Conservation (phyloP, 2,797 vertebrate species). For the Epinephelus awoara region DNA sequence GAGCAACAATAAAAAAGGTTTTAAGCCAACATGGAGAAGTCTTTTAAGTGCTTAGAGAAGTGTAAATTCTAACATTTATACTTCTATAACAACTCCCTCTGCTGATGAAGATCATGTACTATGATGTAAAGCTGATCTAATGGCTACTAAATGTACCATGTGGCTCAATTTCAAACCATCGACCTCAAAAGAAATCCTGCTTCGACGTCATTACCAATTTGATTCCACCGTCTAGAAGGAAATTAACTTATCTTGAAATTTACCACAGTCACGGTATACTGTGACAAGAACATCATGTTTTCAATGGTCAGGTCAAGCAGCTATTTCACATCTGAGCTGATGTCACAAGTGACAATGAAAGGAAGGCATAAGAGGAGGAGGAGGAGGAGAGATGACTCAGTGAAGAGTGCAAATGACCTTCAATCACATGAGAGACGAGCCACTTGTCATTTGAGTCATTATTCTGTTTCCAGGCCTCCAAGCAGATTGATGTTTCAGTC, state of each 20-base stretch:
- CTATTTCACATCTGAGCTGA: neutral
- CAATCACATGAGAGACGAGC: conserved; percentile 35
- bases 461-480: conserved; percentile 21
- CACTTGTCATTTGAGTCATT: conserved; percentile 32
- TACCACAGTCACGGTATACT: neutral
- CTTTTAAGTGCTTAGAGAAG: neutral
- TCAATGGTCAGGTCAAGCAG: neutral
- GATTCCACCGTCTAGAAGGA: neutral
- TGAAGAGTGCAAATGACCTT: conserved; percentile 33
- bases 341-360: conserved; percentile 6
- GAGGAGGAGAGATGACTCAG: conserved; percentile 20
- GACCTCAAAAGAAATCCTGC: neutral
- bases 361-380: neutral
- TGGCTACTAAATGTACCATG: neutral
- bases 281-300: neutral
- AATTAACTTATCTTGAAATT: neutral
- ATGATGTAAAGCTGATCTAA: neutral
- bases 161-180: no score
- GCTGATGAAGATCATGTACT: neutral
- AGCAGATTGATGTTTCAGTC: conserved; percentile 7
- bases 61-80: neutral
- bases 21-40: neutral
- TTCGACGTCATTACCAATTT: neutral
- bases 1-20: no score
- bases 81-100: neutral